Percentiles rank a stretch among this genome's conserved stretches.
Conservation (phyloP, 2,113 vertebrate genomes). For the Syrmaticus mikado region DNA sequence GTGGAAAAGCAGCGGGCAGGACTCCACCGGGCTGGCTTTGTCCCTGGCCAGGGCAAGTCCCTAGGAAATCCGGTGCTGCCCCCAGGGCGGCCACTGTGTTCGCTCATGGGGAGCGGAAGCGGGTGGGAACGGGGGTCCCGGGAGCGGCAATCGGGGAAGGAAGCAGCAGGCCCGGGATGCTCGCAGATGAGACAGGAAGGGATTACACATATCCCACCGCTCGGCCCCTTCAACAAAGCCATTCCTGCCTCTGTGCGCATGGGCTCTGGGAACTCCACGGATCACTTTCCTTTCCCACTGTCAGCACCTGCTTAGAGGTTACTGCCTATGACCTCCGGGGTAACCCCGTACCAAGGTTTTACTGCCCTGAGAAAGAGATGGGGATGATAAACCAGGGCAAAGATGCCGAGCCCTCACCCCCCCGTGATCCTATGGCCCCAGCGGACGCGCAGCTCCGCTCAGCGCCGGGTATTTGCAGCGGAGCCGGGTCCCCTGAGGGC, state of each 20-base stretch:
- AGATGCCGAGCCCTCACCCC: not conserved
- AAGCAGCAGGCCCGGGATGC: not conserved
- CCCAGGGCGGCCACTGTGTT: fast-evolving
- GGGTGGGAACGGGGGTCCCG: not conserved
- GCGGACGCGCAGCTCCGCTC: not conserved
- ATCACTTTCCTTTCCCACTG: conserved; percentile 67
- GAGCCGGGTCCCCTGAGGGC: conserved; percentile 21
- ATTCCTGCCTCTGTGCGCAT: not conserved
- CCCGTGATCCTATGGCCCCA: fast-evolving
- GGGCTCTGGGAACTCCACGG: not conserved
- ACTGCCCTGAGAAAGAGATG: conserved; percentile 50
- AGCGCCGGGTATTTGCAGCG: not conserved
- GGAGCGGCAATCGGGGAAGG: conserved; percentile 16
- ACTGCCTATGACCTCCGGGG: not conserved
- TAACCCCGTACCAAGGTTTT: not conserved
- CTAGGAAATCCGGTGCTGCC: not conserved
- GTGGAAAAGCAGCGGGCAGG: not conserved
- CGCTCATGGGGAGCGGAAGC: fast-evolving
- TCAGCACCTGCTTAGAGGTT: conserved; percentile 66
- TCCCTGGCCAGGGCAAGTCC: not conserved
- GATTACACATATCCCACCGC: conserved; percentile 57
- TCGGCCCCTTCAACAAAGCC: conserved; percentile 10
- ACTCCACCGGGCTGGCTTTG: not conserved
- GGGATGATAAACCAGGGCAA: not conserved
- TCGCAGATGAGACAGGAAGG: conserved; percentile 52